Percentiles rank a stretch among this genome's conserved stretches.
These are phyloP conservation scores for Cheiracanthium punctorium DNA, from an alignment of 2,888 invertebrate species.

Conservation along the genomic window DNA sequence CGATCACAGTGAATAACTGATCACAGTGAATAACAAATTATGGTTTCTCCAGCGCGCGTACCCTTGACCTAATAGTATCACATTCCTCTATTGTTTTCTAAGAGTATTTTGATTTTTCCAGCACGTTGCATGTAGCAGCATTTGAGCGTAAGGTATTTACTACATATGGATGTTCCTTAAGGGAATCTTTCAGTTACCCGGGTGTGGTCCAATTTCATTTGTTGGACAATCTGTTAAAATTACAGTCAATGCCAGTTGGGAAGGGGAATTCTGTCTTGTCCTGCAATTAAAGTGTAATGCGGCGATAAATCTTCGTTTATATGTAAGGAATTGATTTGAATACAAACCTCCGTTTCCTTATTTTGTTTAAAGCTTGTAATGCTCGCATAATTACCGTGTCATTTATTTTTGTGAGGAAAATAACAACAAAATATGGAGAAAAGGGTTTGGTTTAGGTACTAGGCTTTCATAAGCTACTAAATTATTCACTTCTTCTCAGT, in stretches of 20 bases:
- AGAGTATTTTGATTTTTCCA: background rate
- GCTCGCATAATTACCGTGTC: background rate
- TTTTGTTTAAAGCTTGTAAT: background rate
- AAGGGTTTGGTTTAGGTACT: too few species aligned
- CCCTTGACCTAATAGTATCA: conserved; percentile 57
- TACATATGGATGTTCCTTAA: background rate
- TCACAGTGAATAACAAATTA: conserved; percentile 51
- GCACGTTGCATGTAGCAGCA: background rate
- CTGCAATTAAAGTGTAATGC: background rate
- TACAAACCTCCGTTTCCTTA: background rate
- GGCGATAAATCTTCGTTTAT: background rate
- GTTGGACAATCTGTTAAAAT: background rate
- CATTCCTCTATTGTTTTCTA: background rate
- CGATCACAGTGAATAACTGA: conserved; percentile 35
- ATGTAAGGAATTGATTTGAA: background rate
- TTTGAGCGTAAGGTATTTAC: background rate
- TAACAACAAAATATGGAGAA: too few species aligned
- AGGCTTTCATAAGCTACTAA: too few species aligned
- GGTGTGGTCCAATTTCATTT: background rate
- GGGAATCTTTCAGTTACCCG: background rate
- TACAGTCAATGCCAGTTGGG: background rate
- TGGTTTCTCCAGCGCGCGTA: conserved; percentile 44
- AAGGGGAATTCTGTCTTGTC: background rate
- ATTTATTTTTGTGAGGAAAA: background rate
- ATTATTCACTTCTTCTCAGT: too few species aligned